These are phyloP conservation scores for Chionodraco myersi DNA, from an alignment of 2,113 vertebrate genomes.

Conservation along the genomic window DNA sequence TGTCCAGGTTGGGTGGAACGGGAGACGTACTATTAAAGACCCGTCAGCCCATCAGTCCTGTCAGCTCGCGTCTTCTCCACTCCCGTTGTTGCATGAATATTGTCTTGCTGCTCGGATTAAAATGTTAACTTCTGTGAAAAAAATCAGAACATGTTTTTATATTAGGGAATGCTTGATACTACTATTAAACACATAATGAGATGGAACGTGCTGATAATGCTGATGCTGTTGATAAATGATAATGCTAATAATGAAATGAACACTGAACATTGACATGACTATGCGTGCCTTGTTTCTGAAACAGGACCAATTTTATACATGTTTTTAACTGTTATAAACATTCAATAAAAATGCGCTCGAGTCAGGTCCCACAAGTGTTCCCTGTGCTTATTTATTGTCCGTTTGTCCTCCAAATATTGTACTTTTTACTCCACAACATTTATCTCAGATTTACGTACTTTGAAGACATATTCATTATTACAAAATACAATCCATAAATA, in stretches of 20 bases:
- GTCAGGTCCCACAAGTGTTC: slow-evolving; percentile 80
- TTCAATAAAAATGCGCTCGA: slow-evolving; percentile 85
- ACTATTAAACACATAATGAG: slow-evolving; percentile 80
- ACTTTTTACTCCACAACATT: no score
- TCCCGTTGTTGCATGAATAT: slow-evolving; percentile 85
- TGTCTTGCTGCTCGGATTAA: slow-evolving; percentile 87
- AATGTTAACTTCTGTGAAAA: slow-evolving; percentile 81
- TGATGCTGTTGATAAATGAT: slow-evolving; percentile 69
- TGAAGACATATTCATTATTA: no score
- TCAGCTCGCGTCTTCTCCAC: slow-evolving; percentile 75
- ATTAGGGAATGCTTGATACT: slow-evolving; percentile 87
- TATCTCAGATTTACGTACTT: no score
- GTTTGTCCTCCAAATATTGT: not conserved
- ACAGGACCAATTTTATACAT: slow-evolving; percentile 89
- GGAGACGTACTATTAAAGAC: slow-evolving; percentile 89
- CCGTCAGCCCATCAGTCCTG: slow-evolving; percentile 54
- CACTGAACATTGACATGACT: slow-evolving; percentile 84
- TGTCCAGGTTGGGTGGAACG: slow-evolving; percentile 89
- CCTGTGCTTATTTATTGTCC: slow-evolving; percentile 52
- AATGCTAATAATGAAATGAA: slow-evolving; percentile 81
- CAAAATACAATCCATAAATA: no score
- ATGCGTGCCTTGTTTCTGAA: slow-evolving; percentile 88
- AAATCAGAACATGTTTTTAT: slow-evolving; percentile 84
- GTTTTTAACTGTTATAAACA: slow-evolving; percentile 87
- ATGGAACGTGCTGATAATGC: slow-evolving; percentile 73